phyloP scores from a whole-genome alignment of 92 coral and sea anemone species.

The Heteractis magnifica region DNA sequence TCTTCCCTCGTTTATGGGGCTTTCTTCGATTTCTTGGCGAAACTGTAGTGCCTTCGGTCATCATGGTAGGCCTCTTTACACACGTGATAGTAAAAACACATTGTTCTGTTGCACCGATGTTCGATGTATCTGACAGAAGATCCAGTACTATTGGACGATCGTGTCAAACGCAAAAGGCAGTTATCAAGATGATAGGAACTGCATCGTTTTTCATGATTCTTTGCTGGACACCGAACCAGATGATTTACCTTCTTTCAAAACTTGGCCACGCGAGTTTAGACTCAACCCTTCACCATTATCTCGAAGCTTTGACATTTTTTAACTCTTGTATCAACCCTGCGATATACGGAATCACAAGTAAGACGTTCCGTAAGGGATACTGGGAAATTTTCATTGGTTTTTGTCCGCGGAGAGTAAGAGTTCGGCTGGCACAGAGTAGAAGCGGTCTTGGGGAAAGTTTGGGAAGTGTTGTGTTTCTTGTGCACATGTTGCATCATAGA shows the following conservation, averaged over 20 bases:
- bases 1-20: conserved; percentile 27
- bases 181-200: conserved; percentile 58
- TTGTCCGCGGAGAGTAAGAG: conserved; percentile 25
- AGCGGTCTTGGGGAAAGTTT: conserved; percentile 29
- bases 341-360: conserved; percentile 69
- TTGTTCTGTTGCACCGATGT: conserved; percentile 11
- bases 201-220: conserved; percentile 45
- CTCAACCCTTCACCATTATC: conserved; percentile 45
- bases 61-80: conserved; percentile 48
- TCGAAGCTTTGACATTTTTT: conserved; percentile 46
- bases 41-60: conserved; percentile 38
- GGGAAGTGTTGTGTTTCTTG: conserved; percentile 35
- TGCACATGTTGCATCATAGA: conserved; percentile 30
- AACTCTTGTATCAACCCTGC: conserved; percentile 62
- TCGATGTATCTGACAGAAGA: conserved; percentile 5
- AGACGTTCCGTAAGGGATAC: conserved; percentile 62
- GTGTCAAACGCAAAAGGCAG: conserved; percentile 34
- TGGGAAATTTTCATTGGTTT: conserved; percentile 41
- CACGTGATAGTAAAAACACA: conserved; percentile 48
- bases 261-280: conserved; percentile 37
- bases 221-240: conserved; percentile 64
- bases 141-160: conserved; percentile 9
- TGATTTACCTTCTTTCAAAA: conserved; percentile 27
- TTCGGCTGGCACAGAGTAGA: conserved; percentile 23
- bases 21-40: conserved; percentile 48